Conservation (phyloP, 1,140 invertebrate species). For the Myzus persicae region DNA sequence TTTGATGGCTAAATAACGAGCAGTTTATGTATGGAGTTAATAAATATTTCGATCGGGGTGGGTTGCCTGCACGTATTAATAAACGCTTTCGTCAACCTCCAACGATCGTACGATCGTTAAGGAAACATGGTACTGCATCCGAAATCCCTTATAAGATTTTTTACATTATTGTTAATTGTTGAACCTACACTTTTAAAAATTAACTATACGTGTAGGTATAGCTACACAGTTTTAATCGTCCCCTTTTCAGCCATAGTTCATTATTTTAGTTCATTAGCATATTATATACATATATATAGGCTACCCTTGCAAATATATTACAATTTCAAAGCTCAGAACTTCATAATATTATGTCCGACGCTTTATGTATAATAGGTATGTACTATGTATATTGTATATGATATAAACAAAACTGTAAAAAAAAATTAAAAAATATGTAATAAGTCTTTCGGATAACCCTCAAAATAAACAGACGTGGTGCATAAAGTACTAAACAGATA, state of each 20-base stretch:
- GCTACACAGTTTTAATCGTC: background rate
- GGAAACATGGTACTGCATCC: background rate
- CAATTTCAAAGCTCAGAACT: background rate
- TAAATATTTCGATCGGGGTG: constrained; percentile 9
- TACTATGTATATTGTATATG: no score
- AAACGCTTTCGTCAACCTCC: background rate
- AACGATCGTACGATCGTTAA: background rate
- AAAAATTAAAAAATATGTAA: background rate
- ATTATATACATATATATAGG: background rate
- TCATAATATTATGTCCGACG: background rate
- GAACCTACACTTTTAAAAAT: background rate
- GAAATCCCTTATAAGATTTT: background rate
- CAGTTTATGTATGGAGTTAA: background rate
- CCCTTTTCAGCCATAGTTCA: background rate
- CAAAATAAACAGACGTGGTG: background rate
- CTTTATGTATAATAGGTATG: no score
- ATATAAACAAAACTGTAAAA: background rate
- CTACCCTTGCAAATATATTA: background rate
- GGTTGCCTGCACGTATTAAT: background rate
- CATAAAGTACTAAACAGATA: background rate
- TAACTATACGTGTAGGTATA: no score
- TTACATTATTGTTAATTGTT: background rate
- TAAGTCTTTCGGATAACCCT: background rate
- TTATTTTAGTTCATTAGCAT: background rate
- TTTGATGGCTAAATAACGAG: background rate